Percentiles rank a stretch among this genome's conserved stretches.
Evolutionary conservation across 1,140 invertebrate genomes (phyloP).

Genomic region (Drosophila melanica): DNA sequence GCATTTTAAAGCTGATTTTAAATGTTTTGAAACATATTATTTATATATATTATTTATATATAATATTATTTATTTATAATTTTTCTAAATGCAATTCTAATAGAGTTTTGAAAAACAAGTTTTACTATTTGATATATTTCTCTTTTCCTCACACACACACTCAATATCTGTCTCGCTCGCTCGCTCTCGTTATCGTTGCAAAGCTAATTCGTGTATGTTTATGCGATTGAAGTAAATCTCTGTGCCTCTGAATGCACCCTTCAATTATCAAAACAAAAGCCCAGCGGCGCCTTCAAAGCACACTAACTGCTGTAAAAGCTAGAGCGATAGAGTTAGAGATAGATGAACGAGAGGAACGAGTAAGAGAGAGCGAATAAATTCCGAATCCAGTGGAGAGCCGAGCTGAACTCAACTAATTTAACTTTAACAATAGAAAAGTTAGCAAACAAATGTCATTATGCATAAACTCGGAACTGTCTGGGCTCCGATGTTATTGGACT

Average conservation of each 20-base stretch:
- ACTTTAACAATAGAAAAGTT: slow-evolving; percentile 77
- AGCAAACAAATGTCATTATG: slow-evolving; percentile 75
- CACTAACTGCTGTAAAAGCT: slow-evolving; percentile 12
- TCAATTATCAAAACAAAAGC: slow-evolving; percentile 50
- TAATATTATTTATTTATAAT: too few species aligned
- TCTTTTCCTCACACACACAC: not conserved
- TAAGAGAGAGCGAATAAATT: slow-evolving; percentile 34
- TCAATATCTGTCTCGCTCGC: too few species aligned
- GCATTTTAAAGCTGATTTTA: not conserved
- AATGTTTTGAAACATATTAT: not conserved
- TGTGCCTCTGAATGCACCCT: slow-evolving; percentile 28
- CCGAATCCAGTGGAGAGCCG: slow-evolving; percentile 27
- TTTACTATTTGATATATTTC: not conserved
- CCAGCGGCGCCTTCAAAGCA: slow-evolving; percentile 30
- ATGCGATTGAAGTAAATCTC: slow-evolving; percentile 22
- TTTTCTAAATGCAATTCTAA: not conserved
- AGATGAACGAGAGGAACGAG: slow-evolving; percentile 8
- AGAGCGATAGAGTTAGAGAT: slow-evolving; percentile 30
- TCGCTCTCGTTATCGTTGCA: not conserved
- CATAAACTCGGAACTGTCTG: slow-evolving; percentile 37
- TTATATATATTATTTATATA: too few species aligned
- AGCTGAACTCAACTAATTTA: slow-evolving; percentile 74
- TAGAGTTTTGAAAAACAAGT: not conserved
- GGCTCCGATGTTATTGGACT: slow-evolving; percentile 14
- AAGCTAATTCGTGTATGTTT: slow-evolving; percentile 30